A percentile compares a stretch with the other conserved stretches of the same genome.
phyloP scores from a whole-genome alignment of 2,113 vertebrate species.

The Ardeotis arabs region DNA sequence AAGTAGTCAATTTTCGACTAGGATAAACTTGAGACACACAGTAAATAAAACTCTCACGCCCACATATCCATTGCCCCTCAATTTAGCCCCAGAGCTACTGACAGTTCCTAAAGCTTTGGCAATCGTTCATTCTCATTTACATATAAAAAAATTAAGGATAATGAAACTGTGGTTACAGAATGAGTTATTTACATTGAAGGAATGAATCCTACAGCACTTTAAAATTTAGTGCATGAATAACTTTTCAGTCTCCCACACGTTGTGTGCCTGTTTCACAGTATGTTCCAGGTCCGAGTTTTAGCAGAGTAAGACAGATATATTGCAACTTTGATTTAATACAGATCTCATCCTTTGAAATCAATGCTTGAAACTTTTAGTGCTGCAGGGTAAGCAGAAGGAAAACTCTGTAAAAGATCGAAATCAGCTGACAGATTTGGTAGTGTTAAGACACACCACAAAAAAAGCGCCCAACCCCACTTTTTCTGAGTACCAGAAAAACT shows the following conservation, averaged over 20 bases:
- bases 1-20: not conserved
- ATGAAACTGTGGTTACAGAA: constrained; percentile 23
- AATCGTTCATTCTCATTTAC: not conserved
- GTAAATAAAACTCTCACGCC: not conserved
- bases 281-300: not conserved
- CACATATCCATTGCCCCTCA: not conserved
- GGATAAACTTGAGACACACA: not conserved
- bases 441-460: not conserved
- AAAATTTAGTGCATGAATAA: constrained; percentile 18
- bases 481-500: not conserved
- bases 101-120: not conserved
- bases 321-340: not conserved
- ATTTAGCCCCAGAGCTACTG: not conserved
- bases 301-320: not conserved
- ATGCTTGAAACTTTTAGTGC: not conserved
- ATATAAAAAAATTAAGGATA: not conserved
- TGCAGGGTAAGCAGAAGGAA: constrained; percentile 3
- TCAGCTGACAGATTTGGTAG: not conserved
- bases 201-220: constrained; percentile 1
- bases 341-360: constrained; percentile 11
- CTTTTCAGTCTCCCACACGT: not conserved
- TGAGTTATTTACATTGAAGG: constrained; percentile 21
- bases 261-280: not conserved
- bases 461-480: not conserved
- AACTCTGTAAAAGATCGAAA: not conserved